Evolutionary conservation across 2,888 invertebrate species (phyloP).

Genomic region (Gerris lacustris): DNA sequence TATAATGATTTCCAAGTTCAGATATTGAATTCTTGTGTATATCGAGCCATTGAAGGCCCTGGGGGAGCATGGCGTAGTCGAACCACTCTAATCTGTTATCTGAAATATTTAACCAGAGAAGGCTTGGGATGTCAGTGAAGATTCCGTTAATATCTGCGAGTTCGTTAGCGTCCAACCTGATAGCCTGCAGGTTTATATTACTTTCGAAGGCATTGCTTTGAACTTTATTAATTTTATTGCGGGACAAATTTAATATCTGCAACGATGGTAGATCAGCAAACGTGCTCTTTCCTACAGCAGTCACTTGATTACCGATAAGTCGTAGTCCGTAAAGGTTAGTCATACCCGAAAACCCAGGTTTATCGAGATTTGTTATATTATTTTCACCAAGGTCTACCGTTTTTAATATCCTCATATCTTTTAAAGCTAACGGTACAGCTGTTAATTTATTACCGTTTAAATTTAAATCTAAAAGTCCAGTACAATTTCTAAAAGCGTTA

Average conservation of each 20-base stretch:
- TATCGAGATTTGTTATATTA: constrained; percentile 64
- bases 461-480: constrained; percentile 78
- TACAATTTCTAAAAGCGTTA: constrained; percentile 81
- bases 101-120: constrained; percentile 81
- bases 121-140: constrained; percentile 67
- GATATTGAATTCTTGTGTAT: constrained; percentile 74
- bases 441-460: constrained; percentile 75
- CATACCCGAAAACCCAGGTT: constrained; percentile 70
- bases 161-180: constrained; percentile 74
- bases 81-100: constrained; percentile 81
- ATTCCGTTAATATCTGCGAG: constrained; percentile 69
- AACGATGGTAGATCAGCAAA: constrained; percentile 66
- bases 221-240: constrained; percentile 65
- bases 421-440: constrained; percentile 64
- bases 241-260: constrained; percentile 76
- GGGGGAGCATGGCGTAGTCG: constrained; percentile 73
- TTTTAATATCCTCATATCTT: constrained; percentile 71
- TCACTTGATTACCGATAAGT: constrained; percentile 76
- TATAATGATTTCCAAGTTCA: constrained; percentile 63
- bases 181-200: constrained; percentile 67
- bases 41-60: constrained; percentile 75
- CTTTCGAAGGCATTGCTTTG: constrained; percentile 71
- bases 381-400: constrained; percentile 88
- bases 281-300: constrained; percentile 65
- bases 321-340: constrained; percentile 75